Percentiles rank a stretch among this genome's conserved stretches.
These are phyloP conservation scores for Melanotaenia boesemani DNA, from an alignment of 2,797 vertebrate species.

Conservation along the genomic window DNA sequence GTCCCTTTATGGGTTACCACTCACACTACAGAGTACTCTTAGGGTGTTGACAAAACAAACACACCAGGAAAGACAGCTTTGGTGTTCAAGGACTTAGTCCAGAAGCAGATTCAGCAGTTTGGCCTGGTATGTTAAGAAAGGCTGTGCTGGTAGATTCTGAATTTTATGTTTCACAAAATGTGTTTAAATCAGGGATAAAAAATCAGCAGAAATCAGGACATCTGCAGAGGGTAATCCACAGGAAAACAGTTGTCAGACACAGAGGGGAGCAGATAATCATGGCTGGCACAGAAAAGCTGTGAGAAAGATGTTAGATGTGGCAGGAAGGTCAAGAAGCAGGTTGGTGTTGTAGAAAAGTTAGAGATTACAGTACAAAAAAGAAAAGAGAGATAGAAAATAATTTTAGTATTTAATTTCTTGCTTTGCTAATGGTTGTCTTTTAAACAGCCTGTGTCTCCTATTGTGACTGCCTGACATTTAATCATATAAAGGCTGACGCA, in stretches of 20 bases:
- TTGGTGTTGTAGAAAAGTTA: background rate
- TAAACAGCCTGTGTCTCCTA: background rate
- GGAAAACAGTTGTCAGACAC: slow-evolving; percentile 3
- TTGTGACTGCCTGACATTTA: background rate
- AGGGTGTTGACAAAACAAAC: background rate
- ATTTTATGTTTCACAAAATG: background rate
- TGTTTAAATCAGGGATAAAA: slow-evolving; percentile 13
- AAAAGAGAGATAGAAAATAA: background rate
- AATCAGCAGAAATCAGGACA: slow-evolving; percentile 5
- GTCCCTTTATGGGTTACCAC: slow-evolving; percentile 6
- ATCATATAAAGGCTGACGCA: background rate
- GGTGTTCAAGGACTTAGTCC: background rate
- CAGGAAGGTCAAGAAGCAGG: background rate
- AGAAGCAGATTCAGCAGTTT: slow-evolving; percentile 2
- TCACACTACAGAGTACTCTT: background rate
- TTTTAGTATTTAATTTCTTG: background rate
- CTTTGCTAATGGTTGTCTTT: background rate
- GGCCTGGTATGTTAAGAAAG: background rate
- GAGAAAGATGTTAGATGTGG: background rate
- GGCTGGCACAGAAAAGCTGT: slow-evolving; percentile 8
- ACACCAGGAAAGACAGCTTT: background rate
- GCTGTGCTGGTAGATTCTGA: background rate
- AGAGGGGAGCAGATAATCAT: slow-evolving; percentile 2
- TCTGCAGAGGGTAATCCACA: background rate
- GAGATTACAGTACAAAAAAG: background rate